A percentile compares a stretch with the other conserved stretches of the same genome.
phyloP scores from a whole-genome alignment of 2,797 vertebrate species.

The Arrhamphus sclerolepis region DNA sequence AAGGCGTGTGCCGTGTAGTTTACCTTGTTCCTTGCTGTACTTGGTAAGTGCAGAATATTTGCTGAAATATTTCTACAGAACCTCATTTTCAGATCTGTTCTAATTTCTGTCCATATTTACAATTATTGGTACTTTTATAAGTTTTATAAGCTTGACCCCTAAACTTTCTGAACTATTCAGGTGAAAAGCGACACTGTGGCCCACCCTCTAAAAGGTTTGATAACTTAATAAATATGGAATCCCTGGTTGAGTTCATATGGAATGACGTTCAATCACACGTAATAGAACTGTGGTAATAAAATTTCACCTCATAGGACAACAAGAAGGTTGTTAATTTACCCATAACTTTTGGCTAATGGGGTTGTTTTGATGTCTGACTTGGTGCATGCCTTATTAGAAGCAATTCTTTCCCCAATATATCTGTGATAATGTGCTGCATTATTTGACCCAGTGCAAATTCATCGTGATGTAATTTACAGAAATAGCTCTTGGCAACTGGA shows the following conservation, averaged over 20 bases:
- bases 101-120: too few relatives aligned
- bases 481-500: constrained; percentile 18
- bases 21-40: too few relatives aligned
- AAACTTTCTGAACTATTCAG: too few relatives aligned
- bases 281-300: not conserved
- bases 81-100: too few relatives aligned
- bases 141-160: too few relatives aligned
- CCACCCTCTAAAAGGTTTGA: too few relatives aligned
- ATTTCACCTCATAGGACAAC: constrained; percentile 6
- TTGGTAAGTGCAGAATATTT: too few relatives aligned
- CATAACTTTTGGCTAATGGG: constrained; percentile 6
- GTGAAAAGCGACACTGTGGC: too few relatives aligned
- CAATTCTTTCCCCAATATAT: constrained; percentile 11
- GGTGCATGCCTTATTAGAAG: constrained; percentile 17
- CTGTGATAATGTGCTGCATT: constrained; percentile 20
- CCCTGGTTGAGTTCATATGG: not conserved
- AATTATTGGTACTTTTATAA: too few relatives aligned
- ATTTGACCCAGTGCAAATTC: constrained; percentile 23
- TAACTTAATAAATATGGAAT: too few relatives aligned
- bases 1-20: too few relatives aligned
- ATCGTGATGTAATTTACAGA: constrained; percentile 21
- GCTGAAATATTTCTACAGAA: too few relatives aligned
- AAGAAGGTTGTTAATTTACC: constrained; percentile 1
- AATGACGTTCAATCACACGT: not conserved
- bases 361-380: constrained; percentile 7